Evolutionary conservation across 2,888 invertebrate species (phyloP), one percentile per base, ranked within the genome.

Genomic region (Liodrosophila aerea): DNA sequence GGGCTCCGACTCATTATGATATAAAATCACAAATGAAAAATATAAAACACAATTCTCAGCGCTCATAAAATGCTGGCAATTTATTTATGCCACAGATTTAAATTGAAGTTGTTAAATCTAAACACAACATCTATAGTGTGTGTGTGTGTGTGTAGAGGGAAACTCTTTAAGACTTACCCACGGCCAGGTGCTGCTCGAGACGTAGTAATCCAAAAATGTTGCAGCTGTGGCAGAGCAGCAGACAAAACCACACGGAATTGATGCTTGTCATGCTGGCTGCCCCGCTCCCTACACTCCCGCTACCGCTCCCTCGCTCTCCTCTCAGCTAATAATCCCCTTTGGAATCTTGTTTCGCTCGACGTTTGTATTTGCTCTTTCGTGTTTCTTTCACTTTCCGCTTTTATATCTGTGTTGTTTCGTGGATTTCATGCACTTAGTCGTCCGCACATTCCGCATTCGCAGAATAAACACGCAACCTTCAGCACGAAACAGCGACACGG

Each of bases 1-100:
- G 69, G 22, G 66, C 83, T 73, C 64, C 63, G 61, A 4, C 85
- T 85, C 85, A 80, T 80, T 75, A 82, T 78, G 70, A 73, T 63
- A 78, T 84, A 64, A 78, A 78, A 66, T 70, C 57, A 49, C 30
- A 62, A 74, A 66, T 74, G 59, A 39, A 18, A 18, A 47, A 54
- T 50, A 60, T 39, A 47, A 61, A 68, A 57, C 16, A 63, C 64
- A 63, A 43, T 73, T 63, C 31, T 44, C 49, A 54, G 29, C 8
- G 40, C 46, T 30, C 64, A 69, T 72, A 75, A 75, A 77, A 53
- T 22, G 37, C 29, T 13, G 40, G 61, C 59, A 66, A 74, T 81
- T 76, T 64, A 64, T 66, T 57, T 60, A 60, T 64, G 52, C 46
- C 73, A 57, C 63, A 58, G 46, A 73, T 67, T 71, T 73, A 57